These are phyloP conservation scores for Micrasema minimum DNA, from an alignment of 1,140 invertebrate genomes.

Conservation along the genomic window DNA sequence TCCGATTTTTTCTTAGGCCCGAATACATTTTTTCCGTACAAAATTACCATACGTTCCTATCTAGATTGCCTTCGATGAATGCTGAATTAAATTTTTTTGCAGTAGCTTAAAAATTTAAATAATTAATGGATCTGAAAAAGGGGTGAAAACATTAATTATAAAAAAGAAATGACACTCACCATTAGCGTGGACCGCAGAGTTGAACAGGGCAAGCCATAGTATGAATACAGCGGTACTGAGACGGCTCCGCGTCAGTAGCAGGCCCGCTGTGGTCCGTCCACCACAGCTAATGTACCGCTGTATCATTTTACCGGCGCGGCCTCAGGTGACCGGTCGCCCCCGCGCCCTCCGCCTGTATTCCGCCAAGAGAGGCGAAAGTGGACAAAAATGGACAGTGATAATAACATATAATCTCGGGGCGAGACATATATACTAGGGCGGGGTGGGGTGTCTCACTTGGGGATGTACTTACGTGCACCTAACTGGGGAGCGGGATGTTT, in stretches of 20 bases:
- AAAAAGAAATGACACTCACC: constrained; percentile 45
- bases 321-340: constrained; percentile 49
- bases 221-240: constrained; percentile 50
- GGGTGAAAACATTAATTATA: neutral
- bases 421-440: constrained; percentile 44
- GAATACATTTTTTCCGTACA: too few relatives aligned
- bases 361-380: too few relatives aligned
- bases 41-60: too few relatives aligned
- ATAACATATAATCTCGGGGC: constrained; percentile 48
- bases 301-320: constrained; percentile 52
- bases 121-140: neutral
- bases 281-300: constrained; percentile 53
- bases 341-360: constrained; percentile 47
- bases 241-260: constrained; percentile 40
- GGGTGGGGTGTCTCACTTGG: constrained; percentile 1
- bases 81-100: neutral
- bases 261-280: constrained; percentile 45
- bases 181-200: constrained; percentile 40
- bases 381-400: constrained; percentile 53
- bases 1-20: too few relatives aligned
- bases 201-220: constrained; percentile 49
- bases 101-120: neutral
- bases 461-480: neutral
- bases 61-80: too few relatives aligned
- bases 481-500: neutral